These are phyloP conservation scores for Edolisoma coerulescens DNA, from an alignment of 2,113 vertebrate genomes.

Conservation along the genomic window DNA sequence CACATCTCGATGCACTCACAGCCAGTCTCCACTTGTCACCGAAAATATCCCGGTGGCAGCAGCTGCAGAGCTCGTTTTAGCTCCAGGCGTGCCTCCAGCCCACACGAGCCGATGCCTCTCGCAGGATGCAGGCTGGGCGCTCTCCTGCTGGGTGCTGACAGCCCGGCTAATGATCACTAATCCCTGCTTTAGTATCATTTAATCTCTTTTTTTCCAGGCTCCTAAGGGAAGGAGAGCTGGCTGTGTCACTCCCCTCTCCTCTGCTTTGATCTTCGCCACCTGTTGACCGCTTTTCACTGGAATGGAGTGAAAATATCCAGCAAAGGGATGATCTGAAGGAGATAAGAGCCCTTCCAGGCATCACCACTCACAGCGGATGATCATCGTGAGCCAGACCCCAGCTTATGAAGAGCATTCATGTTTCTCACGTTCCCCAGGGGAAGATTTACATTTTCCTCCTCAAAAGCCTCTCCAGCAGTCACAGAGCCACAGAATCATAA, in stretches of 20 bases:
- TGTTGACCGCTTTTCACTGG: background rate
- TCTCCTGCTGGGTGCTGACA: background rate
- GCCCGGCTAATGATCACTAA: background rate
- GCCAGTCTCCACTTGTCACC: background rate
- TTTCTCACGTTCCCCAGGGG: background rate
- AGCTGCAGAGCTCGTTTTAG: background rate
- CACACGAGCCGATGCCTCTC: background rate
- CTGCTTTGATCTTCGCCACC: background rate
- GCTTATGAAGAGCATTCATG: background rate
- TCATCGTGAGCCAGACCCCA: background rate
- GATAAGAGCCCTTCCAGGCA: background rate
- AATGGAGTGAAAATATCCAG: background rate
- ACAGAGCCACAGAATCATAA: background rate
- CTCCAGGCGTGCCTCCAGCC: background rate
- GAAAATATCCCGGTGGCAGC: background rate
- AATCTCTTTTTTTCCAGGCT: background rate
- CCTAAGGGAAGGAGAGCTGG: background rate
- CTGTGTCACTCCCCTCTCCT: background rate
- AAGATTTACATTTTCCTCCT: background rate
- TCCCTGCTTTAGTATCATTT: background rate
- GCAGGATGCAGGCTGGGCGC: background rate
- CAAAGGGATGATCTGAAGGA: background rate
- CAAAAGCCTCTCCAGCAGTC: background rate
- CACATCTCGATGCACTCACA: rapidly evolving
- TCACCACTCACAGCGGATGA: background rate